phyloP scores from a whole-genome alignment of 1,140 invertebrate genomes.

The Zaprionus lachaisei region DNA sequence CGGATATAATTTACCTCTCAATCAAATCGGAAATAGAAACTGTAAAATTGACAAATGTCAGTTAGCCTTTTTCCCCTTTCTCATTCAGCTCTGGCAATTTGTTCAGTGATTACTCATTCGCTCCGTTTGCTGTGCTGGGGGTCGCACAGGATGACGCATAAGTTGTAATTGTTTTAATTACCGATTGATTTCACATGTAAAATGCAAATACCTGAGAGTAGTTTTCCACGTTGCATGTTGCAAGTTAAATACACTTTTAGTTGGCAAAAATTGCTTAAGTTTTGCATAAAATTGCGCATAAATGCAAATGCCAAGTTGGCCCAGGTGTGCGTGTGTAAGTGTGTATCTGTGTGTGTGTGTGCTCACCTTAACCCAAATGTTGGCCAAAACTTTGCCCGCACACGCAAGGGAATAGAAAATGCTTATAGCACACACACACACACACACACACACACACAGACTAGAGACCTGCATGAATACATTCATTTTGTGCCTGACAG shows the following conservation, averaged over 20 bases:
- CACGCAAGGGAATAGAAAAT: constrained; percentile 46
- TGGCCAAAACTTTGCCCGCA: constrained; percentile 42
- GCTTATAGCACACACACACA: constrained; percentile 2
- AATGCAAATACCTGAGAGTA: constrained; percentile 38
- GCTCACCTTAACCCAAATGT: constrained; percentile 53
- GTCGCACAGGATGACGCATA: constrained; percentile 36
- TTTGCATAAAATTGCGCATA: constrained; percentile 51
- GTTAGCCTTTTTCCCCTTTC: constrained; percentile 4
- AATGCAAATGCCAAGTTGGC: constrained; percentile 32
- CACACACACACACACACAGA: background rate
- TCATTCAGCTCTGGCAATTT: background rate
- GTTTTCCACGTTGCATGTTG: background rate
- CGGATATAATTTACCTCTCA: constrained; percentile 74
- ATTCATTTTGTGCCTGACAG: no score
- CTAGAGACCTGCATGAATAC: no score
- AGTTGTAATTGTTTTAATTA: constrained; percentile 58
- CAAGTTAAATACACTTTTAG: constrained; percentile 27
- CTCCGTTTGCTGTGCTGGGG: background rate
- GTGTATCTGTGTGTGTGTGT: constrained; percentile 9
- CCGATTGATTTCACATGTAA: constrained; percentile 41
- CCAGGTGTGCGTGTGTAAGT: background rate
- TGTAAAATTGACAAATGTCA: constrained; percentile 54
- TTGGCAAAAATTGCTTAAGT: constrained; percentile 19
- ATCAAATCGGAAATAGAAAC: constrained; percentile 75
- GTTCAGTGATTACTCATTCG: constrained; percentile 15